Percentiles rank a stretch among this genome's conserved stretches.
phyloP scores from a whole-genome alignment of 1,140 invertebrate species.

The Drosophila lini region DNA sequence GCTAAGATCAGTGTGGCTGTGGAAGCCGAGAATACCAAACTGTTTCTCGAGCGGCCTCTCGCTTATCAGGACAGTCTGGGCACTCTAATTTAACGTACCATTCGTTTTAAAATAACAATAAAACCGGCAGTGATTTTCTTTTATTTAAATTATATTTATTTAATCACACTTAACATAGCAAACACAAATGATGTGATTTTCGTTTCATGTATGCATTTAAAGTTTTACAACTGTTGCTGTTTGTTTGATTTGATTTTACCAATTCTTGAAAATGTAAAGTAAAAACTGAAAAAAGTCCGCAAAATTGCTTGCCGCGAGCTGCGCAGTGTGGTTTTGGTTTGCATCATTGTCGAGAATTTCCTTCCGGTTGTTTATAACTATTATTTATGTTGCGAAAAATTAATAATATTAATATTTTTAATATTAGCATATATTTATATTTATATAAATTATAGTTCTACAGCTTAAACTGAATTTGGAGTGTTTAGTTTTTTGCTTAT shows the following conservation, averaged over 20 bases:
- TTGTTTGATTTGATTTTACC: constrained; percentile 45
- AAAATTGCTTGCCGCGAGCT: constrained; percentile 27
- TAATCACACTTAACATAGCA: constrained; percentile 78
- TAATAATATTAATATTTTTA: constrained; percentile 83
- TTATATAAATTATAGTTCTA: constrained; percentile 83
- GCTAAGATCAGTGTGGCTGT: constrained; percentile 36
- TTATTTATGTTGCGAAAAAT: constrained; percentile 80
- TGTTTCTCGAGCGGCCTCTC: too few species aligned
- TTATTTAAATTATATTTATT: constrained; percentile 80
- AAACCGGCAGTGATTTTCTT: constrained; percentile 1
- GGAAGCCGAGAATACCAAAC: not conserved
- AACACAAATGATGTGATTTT: constrained; percentile 67
- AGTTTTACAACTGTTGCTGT: constrained; percentile 70
- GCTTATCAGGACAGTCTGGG: not conserved
- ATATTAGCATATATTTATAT: constrained; percentile 81
- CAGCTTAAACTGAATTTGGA: constrained; percentile 82
- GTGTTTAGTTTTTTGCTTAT: constrained; percentile 71
- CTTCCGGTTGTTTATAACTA: constrained; percentile 63
- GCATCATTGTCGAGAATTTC: constrained; percentile 30
- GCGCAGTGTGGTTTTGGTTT: constrained; percentile 46
- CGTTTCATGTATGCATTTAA: constrained; percentile 67
- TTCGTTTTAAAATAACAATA: not conserved
- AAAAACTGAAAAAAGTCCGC: constrained; percentile 42
- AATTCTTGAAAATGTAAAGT: constrained; percentile 47
- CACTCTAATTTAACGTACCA: constrained; percentile 6